Conservation (phyloP, 2,113 vertebrate species). For the Crotalus helleri region DNA sequence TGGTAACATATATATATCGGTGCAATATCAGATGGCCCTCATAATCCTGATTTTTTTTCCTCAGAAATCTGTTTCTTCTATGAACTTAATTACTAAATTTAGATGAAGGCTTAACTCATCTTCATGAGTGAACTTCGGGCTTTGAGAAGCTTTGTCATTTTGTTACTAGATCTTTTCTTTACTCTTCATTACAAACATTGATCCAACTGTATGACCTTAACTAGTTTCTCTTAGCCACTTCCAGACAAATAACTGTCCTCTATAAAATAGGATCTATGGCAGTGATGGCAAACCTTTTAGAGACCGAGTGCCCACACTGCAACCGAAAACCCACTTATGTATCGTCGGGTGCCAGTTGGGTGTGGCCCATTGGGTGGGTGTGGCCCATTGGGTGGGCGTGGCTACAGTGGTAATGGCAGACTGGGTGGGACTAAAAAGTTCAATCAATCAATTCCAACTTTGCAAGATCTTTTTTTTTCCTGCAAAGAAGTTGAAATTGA, state of each 20-base stretch:
- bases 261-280: background rate
- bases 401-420: too few relatives aligned
- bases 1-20: background rate
- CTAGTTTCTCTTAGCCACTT: background rate
- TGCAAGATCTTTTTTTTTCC: too few relatives aligned
- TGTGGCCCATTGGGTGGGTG: too few relatives aligned
- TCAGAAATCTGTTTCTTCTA: background rate
- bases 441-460: too few relatives aligned
- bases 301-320: too few relatives aligned
- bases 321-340: too few relatives aligned
- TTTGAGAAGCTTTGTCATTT: background rate
- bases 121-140: background rate
- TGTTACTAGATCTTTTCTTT: background rate
- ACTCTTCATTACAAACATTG: background rate
- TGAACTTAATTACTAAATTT: background rate
- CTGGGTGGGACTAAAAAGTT: too few relatives aligned
- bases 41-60: background rate
- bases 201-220: background rate
- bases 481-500: too few relatives aligned
- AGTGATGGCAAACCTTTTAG: too few relatives aligned
- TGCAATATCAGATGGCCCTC: background rate
- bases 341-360: too few relatives aligned
- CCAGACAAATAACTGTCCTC: background rate
- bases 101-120: background rate
- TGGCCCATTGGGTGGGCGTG: too few relatives aligned